Percentiles rank a stretch among this genome's conserved stretches.
Conservation (phyloP, 2,113 vertebrate species). For the Clarias magur region DNA sequence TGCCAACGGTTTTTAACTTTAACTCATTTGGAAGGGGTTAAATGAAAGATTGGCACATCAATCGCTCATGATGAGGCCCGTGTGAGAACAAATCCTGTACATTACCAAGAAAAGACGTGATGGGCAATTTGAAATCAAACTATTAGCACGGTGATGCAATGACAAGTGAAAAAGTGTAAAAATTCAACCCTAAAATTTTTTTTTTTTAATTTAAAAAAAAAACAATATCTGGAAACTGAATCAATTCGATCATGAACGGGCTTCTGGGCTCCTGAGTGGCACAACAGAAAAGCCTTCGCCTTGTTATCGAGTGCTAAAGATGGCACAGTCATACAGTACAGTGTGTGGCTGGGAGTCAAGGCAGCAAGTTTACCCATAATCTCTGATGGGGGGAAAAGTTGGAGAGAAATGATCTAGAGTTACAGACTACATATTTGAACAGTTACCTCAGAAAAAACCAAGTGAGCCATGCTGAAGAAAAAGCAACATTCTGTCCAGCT, state of each 20-base stretch:
- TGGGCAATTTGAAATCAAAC: background rate
- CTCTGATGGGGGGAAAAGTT: background rate
- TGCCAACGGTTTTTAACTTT: background rate
- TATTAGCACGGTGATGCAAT: background rate
- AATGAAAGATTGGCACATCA: constrained; percentile 18
- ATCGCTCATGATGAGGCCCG: background rate
- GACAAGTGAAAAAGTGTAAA: background rate
- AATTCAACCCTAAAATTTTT: too few species aligned
- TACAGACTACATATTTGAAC: background rate
- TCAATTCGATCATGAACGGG: background rate
- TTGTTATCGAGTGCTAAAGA: background rate
- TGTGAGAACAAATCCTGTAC: background rate
- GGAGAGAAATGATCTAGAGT: background rate
- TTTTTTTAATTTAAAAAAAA: too few species aligned
- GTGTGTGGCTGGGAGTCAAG: background rate
- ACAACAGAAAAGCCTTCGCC: background rate
- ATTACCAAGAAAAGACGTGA: background rate
- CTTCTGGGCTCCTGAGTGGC: background rate
- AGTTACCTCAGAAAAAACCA: background rate
- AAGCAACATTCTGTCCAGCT: background rate
- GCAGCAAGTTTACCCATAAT: background rate
- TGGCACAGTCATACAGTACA: background rate
- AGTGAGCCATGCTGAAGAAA: background rate
- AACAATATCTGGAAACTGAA: background rate
- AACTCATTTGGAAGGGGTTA: background rate